A percentile compares a stretch with the other conserved stretches of the same genome.
Conservation (phyloP, 2,113 vertebrate genomes). For the Pachycephala philippinensis region DNA sequence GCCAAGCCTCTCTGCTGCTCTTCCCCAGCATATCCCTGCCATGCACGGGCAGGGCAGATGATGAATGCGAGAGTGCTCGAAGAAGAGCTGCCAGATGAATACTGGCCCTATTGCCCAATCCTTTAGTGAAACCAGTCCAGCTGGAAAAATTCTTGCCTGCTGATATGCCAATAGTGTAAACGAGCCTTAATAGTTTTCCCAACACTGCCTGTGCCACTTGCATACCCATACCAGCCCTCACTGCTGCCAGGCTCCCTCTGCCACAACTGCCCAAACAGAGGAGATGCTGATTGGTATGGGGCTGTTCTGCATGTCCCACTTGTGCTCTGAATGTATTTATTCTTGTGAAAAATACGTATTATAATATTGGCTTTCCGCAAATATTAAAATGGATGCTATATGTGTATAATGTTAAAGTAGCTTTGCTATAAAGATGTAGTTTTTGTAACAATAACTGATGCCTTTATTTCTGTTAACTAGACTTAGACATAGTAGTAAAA, state of each 20-base stretch:
- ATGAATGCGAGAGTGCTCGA: neutral
- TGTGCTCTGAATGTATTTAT: neutral
- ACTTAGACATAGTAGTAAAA: no score
- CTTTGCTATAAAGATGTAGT: no score
- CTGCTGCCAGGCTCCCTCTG: neutral
- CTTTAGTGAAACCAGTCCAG: neutral
- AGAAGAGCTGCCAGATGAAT: neutral
- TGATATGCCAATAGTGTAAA: conserved; percentile 29
- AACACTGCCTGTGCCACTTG: neutral
- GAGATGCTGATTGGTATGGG: neutral
- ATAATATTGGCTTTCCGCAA: no score
- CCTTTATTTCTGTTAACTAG: no score
- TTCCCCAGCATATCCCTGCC: neutral
- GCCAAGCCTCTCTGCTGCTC: neutral
- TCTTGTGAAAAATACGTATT: no score
- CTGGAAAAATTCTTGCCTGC: neutral
- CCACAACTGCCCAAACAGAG: neutral
- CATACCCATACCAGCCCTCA: neutral
- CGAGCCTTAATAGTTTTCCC: conserved; percentile 18
- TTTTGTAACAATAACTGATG: no score
- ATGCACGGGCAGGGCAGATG: neutral
- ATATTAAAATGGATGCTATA: no score
- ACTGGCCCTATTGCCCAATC: neutral
- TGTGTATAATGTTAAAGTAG: no score
- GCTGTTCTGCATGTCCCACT: neutral